phyloP scores from a whole-genome alignment of 23 tunicate genomes.

The Ascidia mentula region DNA sequence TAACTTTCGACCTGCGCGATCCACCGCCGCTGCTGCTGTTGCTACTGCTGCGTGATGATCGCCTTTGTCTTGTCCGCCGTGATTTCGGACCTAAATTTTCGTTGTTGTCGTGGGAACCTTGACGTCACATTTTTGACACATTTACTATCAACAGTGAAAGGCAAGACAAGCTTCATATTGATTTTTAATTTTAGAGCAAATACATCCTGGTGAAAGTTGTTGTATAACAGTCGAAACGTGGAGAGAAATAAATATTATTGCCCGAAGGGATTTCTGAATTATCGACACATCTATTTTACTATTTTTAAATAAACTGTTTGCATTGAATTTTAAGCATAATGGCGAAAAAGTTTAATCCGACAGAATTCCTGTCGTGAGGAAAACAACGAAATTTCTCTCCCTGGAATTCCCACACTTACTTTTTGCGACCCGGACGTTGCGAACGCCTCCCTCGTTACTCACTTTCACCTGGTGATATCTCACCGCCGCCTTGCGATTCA shows the following conservation, averaged over 20 bases:
- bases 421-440: constrained; percentile 17
- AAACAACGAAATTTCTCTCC: no score
- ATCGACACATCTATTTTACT: no score
- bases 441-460: constrained; percentile 8
- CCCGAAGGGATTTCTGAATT: no score
- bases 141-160: background rate
- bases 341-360: no score
- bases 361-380: no score
- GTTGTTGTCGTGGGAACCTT: constrained; percentile 11
- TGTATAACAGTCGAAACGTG: no score
- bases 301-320: no score
- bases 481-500: constrained; percentile 17
- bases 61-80: constrained; percentile 18
- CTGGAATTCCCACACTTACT: no score
- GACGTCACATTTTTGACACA: background rate
- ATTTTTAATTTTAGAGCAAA: no score
- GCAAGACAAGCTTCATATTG: background rate
- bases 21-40: constrained; percentile 81
- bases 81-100: background rate
- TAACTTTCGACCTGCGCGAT: constrained; percentile 35
- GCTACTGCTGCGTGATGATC: constrained; percentile 76
- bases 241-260: no score
- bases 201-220: no score
- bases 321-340: no score
- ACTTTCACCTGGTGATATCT: constrained; percentile 10